phyloP scores from a whole-genome alignment of 2,797 vertebrate genomes.

The Microcaecilia unicolor region DNA sequence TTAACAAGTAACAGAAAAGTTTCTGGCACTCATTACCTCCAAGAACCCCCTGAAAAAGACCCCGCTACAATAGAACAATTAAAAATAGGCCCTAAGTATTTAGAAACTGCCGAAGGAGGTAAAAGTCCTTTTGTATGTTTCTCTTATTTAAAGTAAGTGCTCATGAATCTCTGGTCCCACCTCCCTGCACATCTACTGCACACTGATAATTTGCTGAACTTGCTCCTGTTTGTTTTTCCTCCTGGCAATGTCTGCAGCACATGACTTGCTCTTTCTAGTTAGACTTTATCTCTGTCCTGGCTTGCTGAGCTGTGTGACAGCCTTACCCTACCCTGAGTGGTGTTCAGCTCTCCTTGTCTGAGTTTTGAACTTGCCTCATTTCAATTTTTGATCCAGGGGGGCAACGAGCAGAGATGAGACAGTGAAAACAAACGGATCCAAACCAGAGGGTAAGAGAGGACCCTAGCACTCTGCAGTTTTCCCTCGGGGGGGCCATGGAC shows the following conservation, averaged over 20 bases:
- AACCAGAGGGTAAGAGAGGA: conserved; percentile 17
- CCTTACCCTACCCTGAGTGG: conserved; percentile 7
- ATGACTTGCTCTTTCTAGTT: conserved; percentile 10
- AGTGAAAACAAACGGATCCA: conserved; percentile 22
- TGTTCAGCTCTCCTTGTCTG: conserved; percentile 13
- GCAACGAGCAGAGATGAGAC: conserved; percentile 36
- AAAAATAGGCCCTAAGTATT: too few species aligned
- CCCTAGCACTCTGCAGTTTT: conserved; percentile 13
- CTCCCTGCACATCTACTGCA: too few species aligned
- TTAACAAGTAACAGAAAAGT: too few species aligned
- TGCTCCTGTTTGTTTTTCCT: too few species aligned
- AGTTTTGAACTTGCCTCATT: conserved; percentile 9
- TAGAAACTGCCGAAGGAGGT: too few species aligned
- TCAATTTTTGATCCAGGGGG: conserved; percentile 11
- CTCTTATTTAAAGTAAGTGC: too few species aligned
- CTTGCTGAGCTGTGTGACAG: background rate
- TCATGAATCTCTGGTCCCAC: too few species aligned
- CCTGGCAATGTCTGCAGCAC: background rate
- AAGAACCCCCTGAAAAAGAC: too few species aligned
- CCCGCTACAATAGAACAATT: too few species aligned
- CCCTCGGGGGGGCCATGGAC: conserved; percentile 49
- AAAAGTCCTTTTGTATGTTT: too few species aligned
- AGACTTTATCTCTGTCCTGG: conserved; percentile 30
- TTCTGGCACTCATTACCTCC: too few species aligned
- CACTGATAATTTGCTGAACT: too few species aligned